Evolutionary conservation across 2,797 vertebrate genomes (phyloP).

Genomic region (Myotis myotis): DNA sequence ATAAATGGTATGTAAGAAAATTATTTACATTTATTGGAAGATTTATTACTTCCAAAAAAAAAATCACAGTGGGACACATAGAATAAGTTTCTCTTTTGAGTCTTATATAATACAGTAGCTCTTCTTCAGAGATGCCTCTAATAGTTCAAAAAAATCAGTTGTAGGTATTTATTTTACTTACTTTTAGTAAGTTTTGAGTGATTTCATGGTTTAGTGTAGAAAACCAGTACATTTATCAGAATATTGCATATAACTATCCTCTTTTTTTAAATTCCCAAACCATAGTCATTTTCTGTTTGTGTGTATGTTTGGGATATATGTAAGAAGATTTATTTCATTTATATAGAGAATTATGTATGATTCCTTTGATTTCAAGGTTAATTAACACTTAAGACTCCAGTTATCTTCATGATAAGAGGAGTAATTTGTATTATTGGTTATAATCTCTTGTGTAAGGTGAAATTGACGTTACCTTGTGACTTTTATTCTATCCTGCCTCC

Average conservation of each 20-base stretch:
- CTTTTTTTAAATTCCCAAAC: background rate
- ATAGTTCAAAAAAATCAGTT: background rate
- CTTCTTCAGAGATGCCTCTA: background rate
- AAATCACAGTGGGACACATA: background rate
- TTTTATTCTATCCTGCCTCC: background rate
- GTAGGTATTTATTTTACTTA: background rate
- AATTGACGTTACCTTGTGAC: background rate
- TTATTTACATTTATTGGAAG: background rate
- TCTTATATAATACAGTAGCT: background rate
- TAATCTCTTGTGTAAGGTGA: background rate
- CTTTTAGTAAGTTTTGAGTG: background rate
- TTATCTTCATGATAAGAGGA: background rate
- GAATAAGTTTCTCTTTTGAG: background rate
- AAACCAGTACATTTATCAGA: conserved; percentile 32
- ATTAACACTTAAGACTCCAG: background rate
- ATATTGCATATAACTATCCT: background rate
- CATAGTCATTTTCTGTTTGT: background rate
- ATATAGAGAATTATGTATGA: background rate
- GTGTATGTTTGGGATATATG: background rate
- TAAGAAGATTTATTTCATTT: background rate
- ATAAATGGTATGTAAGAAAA: background rate
- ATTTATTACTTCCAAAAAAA: background rate
- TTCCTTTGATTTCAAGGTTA: background rate
- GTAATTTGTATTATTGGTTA: background rate
- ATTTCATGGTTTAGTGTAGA: background rate